Base-by-base conservation (phyloP, 2,113 vertebrate genomes). In the Seriola quinqueradiata region DNA sequence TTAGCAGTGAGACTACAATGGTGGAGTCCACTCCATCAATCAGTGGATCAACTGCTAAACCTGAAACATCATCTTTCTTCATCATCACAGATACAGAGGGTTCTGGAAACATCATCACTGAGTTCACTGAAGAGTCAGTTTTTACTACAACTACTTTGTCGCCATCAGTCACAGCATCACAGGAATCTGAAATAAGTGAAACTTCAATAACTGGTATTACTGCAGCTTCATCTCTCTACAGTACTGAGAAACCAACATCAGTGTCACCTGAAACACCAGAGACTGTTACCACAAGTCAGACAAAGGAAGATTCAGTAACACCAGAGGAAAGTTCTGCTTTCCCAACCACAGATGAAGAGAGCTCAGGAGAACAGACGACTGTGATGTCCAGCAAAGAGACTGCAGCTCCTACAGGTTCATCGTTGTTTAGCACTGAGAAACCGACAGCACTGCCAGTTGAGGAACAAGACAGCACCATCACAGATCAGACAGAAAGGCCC, bases 191-290 rank as follows among this genome's bases (percentile, higher is more conserved):
- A 55, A 38, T 17, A 38, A 69, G 40, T 42, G 46, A 25, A 9
- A 13, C 13, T 23, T 63, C 66, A 55, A 32, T 40, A 2, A 5
- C 54, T 46, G 16, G 13, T 38, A 21, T 32, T 11, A 59, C 34
- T 2, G 2, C 36, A 44, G 17, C 17, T 4, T 75, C 79, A 25
- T 59, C 25, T 2, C 23, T 44, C 2, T 55, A 32, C 12, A 84
- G 42, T 17, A 78, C 68, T 73, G 57, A 74, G 21, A 55, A 40
- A 65, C 38, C 59, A 59, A 74, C 70, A 25, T 6, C 48, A 54
- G 5, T 63, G 40, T 40, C 66, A 64, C 25, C 40, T 52, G 73
- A 25, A 28, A 32, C 21, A 40, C 28, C 21, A 52, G 36, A 61
- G 3, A 50, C 12, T 17, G 7, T 32, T 17, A 38, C 25, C 13